Evolutionary conservation across 2,797 vertebrate species (phyloP).

Genomic region (Tinamus major): DNA sequence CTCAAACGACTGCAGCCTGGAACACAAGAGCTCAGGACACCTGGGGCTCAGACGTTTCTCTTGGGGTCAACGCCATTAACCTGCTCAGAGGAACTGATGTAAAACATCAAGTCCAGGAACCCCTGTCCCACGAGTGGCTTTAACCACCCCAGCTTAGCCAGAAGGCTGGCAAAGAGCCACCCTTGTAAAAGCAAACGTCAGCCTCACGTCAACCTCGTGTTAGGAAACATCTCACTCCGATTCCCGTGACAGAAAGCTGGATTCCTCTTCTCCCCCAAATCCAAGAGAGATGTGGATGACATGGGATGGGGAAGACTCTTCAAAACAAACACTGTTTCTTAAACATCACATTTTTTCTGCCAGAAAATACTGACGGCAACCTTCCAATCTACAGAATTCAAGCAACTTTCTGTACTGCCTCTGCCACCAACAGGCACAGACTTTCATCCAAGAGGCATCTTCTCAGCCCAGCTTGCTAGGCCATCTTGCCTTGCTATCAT

Average conservation of each 20-base stretch:
- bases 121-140: not conserved
- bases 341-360: not conserved
- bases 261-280: not conserved
- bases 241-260: not conserved
- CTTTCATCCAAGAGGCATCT: not conserved
- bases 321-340: not conserved
- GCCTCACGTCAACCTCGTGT: not conserved
- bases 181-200: not conserved
- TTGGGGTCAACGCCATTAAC: not conserved
- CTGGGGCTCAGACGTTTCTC: not conserved
- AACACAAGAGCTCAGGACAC: not conserved
- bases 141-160: not conserved
- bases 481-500: rapidly evolving
- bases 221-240: not conserved
- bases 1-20: not conserved
- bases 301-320: too few relatives aligned
- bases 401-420: not conserved
- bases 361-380: not conserved
- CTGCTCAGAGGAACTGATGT: not conserved
- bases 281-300: not conserved
- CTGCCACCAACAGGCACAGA: not conserved
- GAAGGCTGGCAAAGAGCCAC: not conserved
- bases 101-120: not conserved
- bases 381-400: not conserved
- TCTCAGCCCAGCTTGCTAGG: not conserved